Percentiles rank a stretch among this genome's conserved stretches.
Conservation (phyloP, 2,888 invertebrate species). For the Leptopilina drosophilae region DNA sequence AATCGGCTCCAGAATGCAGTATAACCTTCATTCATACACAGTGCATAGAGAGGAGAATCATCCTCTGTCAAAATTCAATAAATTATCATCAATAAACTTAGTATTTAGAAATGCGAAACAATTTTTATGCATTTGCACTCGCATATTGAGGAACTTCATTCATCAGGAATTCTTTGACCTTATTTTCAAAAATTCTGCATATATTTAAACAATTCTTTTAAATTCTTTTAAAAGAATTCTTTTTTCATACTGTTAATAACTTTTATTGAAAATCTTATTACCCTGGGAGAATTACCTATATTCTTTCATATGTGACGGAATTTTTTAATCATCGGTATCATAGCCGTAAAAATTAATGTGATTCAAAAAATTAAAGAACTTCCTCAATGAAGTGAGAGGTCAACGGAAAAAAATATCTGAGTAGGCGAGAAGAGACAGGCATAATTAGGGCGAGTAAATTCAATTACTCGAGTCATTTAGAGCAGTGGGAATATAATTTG, state of each 20-base stretch:
- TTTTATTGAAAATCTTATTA: too few relatives aligned
- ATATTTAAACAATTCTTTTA: too few relatives aligned
- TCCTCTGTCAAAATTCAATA: neutral
- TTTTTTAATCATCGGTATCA: neutral
- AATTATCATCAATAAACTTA: too few relatives aligned
- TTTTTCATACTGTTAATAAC: too few relatives aligned
- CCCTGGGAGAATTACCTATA: too few relatives aligned
- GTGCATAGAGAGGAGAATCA: neutral
- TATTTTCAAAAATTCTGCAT: too few relatives aligned
- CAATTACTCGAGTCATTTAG: conserved; percentile 20
- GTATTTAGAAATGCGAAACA: too few relatives aligned
- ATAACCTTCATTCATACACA: neutral
- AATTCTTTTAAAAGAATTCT: too few relatives aligned
- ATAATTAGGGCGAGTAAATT: conserved; percentile 29
- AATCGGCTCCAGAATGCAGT: conserved; percentile 19
- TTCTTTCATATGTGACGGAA: neutral
- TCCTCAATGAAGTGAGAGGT: conserved; percentile 37
- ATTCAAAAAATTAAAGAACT: conserved; percentile 11
- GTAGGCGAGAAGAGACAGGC: conserved; percentile 13
- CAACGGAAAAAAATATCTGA: neutral
- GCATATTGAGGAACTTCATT: too few relatives aligned
- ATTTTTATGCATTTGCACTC: too few relatives aligned
- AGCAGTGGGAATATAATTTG: conserved; percentile 9
- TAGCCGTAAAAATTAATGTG: neutral
- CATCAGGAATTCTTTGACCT: too few relatives aligned